Percentiles rank a stretch among this genome's conserved stretches.
Conservation (phyloP, 1,140 invertebrate genomes). For the Solen grandis region DNA sequence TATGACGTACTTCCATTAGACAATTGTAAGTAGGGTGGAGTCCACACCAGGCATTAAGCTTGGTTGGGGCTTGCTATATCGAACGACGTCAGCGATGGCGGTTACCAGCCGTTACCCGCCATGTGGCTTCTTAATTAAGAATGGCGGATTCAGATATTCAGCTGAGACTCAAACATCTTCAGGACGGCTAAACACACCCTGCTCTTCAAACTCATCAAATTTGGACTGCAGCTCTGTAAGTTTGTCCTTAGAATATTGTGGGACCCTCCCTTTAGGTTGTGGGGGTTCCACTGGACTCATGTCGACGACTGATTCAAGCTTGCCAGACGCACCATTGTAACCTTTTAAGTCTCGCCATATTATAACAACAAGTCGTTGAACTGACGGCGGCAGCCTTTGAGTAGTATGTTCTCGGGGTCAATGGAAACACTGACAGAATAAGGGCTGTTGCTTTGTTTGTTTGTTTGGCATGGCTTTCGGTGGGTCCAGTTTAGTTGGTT, state of each 20-base stretch:
- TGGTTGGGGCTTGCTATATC: constrained; percentile 22
- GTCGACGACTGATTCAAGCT: constrained; percentile 21
- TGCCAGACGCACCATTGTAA: not conserved
- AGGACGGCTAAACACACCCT: constrained; percentile 39
- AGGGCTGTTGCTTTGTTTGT: too few relatives aligned
- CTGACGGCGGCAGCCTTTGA: too few relatives aligned
- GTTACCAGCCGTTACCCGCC: not conserved
- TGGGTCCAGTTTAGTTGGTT: too few relatives aligned
- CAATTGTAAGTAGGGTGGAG: constrained; percentile 4
- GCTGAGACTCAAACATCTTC: constrained; percentile 39
- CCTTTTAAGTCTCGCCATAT: not conserved
- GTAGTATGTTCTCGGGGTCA: too few relatives aligned
- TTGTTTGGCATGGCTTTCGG: too few relatives aligned
- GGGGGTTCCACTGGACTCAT: constrained; percentile 38
- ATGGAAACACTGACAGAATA: too few relatives aligned
- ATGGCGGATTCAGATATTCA: constrained; percentile 55
- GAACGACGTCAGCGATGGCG: constrained; percentile 15
- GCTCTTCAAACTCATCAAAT: constrained; percentile 48
- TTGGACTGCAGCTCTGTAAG: constrained; percentile 45
- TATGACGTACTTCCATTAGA: constrained; percentile 32
- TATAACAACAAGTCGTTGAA: too few relatives aligned
- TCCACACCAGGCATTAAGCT: constrained; percentile 12
- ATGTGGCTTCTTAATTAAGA: constrained; percentile 49
- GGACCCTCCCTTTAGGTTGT: constrained; percentile 50
- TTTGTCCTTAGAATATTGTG: constrained; percentile 47